Conservation (phyloP, 2,888 invertebrate species). For the Platypus cylindrus region DNA sequence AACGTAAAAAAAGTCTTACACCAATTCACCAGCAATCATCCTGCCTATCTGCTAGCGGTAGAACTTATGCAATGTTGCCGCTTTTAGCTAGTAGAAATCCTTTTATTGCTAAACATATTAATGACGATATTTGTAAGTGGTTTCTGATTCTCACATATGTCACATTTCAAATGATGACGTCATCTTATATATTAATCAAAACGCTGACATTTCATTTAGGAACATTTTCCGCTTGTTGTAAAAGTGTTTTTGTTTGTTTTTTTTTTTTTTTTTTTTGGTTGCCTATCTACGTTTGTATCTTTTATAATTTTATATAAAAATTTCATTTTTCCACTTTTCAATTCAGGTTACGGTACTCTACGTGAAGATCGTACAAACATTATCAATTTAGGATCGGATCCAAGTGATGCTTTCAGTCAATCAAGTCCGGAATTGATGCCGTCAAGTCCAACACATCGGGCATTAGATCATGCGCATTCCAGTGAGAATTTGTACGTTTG, state of each 20-base stretch:
- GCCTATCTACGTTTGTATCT: no score
- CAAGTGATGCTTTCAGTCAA: constrained; percentile 40
- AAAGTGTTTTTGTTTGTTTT: constrained; percentile 1
- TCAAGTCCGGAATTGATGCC: constrained; percentile 34
- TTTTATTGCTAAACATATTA: constrained; percentile 40
- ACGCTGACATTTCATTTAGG: no score
- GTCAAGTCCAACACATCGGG: constrained; percentile 31
- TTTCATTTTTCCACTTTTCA: no score
- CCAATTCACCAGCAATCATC: constrained; percentile 38
- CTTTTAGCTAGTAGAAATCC: constrained; percentile 45
- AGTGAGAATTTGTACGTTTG: constrained; percentile 82
- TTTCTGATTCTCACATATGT: constrained; percentile 1
- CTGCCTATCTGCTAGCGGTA: constrained; percentile 57
- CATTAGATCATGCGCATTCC: constrained; percentile 27
- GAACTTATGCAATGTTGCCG: constrained; percentile 67
- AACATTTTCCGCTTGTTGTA: constrained; percentile 1
- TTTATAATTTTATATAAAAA: no score
- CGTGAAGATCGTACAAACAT: constrained; percentile 50
- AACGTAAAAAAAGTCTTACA: constrained; percentile 35
- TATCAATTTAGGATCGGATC: constrained; percentile 53
- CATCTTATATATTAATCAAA: no score
- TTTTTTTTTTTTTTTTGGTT: not conserved
- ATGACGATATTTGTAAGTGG: constrained; percentile 37
- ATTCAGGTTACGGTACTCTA: constrained; percentile 62
- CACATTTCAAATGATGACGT: no score